Evolutionary conservation across 1,140 invertebrate genomes (phyloP).

Genomic region (Cherax destructor): DNA sequence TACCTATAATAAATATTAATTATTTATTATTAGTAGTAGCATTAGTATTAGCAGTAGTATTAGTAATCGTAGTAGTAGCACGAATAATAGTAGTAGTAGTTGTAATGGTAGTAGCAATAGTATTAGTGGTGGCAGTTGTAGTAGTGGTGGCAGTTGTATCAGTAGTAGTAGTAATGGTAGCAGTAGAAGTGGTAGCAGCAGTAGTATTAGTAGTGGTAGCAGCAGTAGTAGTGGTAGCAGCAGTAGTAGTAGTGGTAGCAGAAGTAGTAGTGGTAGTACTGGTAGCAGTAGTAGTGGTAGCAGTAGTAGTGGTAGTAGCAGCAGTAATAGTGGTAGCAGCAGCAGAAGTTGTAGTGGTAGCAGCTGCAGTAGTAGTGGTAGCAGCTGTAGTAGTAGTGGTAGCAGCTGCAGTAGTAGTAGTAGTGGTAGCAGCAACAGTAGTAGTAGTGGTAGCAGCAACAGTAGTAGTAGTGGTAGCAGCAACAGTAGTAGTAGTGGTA

Average conservation of each 20-base stretch:
- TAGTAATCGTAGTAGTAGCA: not conserved
- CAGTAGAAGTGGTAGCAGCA: not conserved
- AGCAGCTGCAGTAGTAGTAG: not conserved
- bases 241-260: not conserved
- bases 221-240: too few relatives aligned
- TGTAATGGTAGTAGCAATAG: not conserved
- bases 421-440: not conserved
- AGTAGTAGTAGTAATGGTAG: not conserved
- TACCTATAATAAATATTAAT: too few relatives aligned
- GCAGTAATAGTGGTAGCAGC: too few relatives aligned
- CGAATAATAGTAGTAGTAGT: not conserved
- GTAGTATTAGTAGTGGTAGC: not conserved
- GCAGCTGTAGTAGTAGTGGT: not conserved
- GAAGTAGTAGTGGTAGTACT: constrained; percentile 7
- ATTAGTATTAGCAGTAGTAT: not conserved
- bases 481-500: too few relatives aligned
- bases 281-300: constrained; percentile 8
- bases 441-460: not conserved
- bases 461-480: not conserved
- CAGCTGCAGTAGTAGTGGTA: not conserved
- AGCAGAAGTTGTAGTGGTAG: too few relatives aligned
- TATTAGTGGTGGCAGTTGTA: not conserved
- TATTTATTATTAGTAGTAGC: too few relatives aligned
- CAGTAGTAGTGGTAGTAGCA: not conserved
- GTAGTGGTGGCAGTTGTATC: too few relatives aligned